Percentiles rank a stretch among this genome's conserved stretches.
Evolutionary conservation across 2,797 vertebrate genomes (phyloP).

Genomic region (Periparus ater): DNA sequence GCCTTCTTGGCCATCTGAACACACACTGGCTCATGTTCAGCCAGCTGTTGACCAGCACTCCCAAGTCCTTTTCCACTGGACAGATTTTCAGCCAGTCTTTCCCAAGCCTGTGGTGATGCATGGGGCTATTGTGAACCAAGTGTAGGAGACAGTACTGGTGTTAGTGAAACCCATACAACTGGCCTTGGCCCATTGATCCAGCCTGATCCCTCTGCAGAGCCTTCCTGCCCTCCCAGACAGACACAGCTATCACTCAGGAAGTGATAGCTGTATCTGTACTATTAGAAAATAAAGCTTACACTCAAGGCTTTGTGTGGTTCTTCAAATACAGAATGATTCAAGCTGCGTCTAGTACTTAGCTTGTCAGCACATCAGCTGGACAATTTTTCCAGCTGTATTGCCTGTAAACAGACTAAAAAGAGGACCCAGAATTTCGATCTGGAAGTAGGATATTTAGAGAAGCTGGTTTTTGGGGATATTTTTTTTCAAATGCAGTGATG

Average conservation of each 20-base stretch:
- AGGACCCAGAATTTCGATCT: background rate
- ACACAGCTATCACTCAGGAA: background rate
- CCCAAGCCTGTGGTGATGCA: background rate
- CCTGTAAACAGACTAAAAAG: background rate
- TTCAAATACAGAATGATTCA: background rate
- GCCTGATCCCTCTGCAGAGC: background rate
- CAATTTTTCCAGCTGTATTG: background rate
- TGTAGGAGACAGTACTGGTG: rapidly evolving
- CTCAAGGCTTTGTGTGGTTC: background rate
- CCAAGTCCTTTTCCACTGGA: background rate
- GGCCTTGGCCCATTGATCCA: background rate
- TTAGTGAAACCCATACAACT: background rate
- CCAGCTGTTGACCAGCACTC: background rate
- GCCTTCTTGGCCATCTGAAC: background rate
- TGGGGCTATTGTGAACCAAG: background rate
- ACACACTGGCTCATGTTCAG: background rate
- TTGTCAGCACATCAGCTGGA: background rate
- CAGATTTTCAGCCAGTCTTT: background rate
- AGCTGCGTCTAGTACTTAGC: background rate
- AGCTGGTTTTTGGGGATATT: background rate
- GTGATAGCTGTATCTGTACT: background rate
- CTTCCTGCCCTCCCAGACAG: background rate
- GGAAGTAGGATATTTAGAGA: background rate
- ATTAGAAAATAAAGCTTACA: background rate
- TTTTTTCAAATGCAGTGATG: background rate